Conservation (phyloP, 2,888 invertebrate genomes). For the Drosophila planitibia region DNA sequence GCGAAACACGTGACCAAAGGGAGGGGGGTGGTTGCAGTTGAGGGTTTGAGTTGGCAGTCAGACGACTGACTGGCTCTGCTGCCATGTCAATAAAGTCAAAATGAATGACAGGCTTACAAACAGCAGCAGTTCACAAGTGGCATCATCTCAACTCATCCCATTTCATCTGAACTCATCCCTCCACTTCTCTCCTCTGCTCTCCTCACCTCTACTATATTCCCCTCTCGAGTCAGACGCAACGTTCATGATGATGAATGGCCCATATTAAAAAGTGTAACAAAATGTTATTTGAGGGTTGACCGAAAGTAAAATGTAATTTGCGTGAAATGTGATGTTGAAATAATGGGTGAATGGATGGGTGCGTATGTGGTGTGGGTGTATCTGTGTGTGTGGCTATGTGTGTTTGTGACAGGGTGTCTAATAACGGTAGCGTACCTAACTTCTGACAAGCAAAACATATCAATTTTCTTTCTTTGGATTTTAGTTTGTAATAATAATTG, state of each 20-base stretch:
- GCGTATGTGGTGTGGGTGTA: constrained; percentile 2
- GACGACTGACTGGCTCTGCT: constrained; percentile 23
- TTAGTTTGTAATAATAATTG: not conserved
- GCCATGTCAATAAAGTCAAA: constrained; percentile 80
- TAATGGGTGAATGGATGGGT: constrained; percentile 6
- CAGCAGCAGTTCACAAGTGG: constrained; percentile 72
- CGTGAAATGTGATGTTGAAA: constrained; percentile 66
- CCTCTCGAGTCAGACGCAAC: not conserved
- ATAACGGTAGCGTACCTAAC: not conserved
- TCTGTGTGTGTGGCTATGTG: constrained; percentile 3
- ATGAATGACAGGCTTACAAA: constrained; percentile 77
- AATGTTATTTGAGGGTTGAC: constrained; percentile 59
- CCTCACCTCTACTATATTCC: not conserved
- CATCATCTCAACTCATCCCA: constrained; percentile 32
- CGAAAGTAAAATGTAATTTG: constrained; percentile 72
- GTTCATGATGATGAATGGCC: constrained; percentile 18
- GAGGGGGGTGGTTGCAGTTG: not conserved
- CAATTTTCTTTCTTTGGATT: not conserved
- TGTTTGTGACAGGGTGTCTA: constrained; percentile 11
- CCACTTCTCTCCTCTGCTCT: not conserved
- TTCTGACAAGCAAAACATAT: not conserved
- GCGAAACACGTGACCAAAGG: constrained; percentile 73
- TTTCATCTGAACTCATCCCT: not conserved
- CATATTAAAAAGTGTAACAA: constrained; percentile 62
- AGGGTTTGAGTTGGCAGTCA: constrained; percentile 25